Percentiles rank a stretch among this genome's conserved stretches.
Evolutionary conservation across 2,888 invertebrate species (phyloP).

Genomic region (Catonia carolina): DNA sequence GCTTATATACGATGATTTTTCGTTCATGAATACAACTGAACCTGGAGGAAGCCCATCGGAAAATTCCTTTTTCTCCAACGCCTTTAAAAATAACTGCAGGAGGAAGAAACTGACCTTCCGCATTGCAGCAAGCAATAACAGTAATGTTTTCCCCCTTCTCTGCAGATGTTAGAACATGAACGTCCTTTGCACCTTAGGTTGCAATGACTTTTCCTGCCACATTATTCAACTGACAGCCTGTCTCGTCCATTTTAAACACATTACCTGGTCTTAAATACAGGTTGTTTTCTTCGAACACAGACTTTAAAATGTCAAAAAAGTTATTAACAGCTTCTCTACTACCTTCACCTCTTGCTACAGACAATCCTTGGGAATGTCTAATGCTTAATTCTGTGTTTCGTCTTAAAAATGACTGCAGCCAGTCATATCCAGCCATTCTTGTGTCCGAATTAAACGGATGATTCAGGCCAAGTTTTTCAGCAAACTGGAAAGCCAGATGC

Average conservation of each 20-base stretch:
- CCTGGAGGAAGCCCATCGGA: not conserved
- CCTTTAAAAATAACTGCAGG: too few species aligned
- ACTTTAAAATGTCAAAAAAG: not conserved
- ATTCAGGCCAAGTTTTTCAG: too few species aligned
- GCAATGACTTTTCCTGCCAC: too few species aligned
- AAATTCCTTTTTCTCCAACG: not conserved
- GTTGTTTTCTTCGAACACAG: not conserved
- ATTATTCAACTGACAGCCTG: not conserved
- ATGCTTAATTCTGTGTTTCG: too few species aligned
- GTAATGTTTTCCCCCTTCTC: not conserved
- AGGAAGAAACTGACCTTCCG: too few species aligned
- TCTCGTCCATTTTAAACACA: slow-evolving; percentile 5
- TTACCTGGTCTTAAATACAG: not conserved
- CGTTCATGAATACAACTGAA: not conserved
- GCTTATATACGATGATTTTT: not conserved
- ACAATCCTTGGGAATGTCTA: too few species aligned
- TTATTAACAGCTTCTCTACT: not conserved
- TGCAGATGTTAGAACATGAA: not conserved
- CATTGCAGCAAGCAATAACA: too few species aligned
- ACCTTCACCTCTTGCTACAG: too few species aligned
- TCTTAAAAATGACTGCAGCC: too few species aligned
- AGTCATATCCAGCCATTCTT: not conserved
- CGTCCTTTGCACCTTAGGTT: too few species aligned
- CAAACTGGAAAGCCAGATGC: too few species aligned
- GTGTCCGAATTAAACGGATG: not conserved